phyloP scores from a whole-genome alignment of 1,140 invertebrate genomes.

The Conus ventricosus region DNA sequence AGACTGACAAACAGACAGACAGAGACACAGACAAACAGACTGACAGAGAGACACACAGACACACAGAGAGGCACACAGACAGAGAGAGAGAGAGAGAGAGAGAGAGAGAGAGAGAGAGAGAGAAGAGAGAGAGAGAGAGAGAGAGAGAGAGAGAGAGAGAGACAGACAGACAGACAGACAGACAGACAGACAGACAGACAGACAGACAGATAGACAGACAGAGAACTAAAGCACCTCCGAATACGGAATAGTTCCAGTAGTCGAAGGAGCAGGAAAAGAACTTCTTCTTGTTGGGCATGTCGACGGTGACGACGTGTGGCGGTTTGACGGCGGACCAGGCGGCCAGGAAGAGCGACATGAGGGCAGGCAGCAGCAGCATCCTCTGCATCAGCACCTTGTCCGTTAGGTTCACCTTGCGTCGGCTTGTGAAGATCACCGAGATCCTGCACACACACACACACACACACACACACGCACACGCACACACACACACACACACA shows the following conservation, averaged over 20 bases:
- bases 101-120: no score
- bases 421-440: slow-evolving; percentile 90
- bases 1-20: not conserved
- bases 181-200: slow-evolving; percentile 14
- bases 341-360: slow-evolving; percentile 90
- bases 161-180: not conserved
- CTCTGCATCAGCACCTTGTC: slow-evolving; percentile 93
- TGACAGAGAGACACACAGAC: no score
- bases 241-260: slow-evolving; percentile 59
- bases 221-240: slow-evolving; percentile 44
- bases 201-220: slow-evolving; percentile 1
- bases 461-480: not conserved
- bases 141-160: no score
- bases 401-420: slow-evolving; percentile 93
- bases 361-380: slow-evolving; percentile 90
- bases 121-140: no score
- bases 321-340: slow-evolving; percentile 87
- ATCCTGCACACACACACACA: slow-evolving; percentile 80
- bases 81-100: no score
- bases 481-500: no score
- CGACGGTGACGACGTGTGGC: slow-evolving; percentile 80
- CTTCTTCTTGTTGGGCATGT: slow-evolving; percentile 55
- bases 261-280: slow-evolving; percentile 54
- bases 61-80: no score
- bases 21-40: no score